Evolutionary conservation across 64 coral and sea anemone species (phyloP), one percentile per base, ranked within the genome.

Genomic region (Trachythela sp.): DNA sequence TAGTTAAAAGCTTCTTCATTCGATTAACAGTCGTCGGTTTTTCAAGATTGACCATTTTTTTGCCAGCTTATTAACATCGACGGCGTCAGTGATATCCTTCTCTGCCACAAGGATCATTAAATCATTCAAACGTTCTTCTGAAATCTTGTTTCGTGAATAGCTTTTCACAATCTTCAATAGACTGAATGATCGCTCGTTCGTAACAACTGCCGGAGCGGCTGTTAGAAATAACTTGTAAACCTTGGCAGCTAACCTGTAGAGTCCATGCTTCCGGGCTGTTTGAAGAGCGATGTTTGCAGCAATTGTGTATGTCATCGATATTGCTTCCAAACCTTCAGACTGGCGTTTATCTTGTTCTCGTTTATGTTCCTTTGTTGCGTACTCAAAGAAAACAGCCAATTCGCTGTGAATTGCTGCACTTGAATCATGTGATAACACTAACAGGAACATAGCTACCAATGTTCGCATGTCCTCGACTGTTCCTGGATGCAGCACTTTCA

Each of bases 31-130:
- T 32, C 64, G 64, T 70, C 64, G 64, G 8, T 70, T 70, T n/a
- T 70, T 70, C 64, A 70, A 70, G 30, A 70, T 70, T 8, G 64
- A 70, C 64, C 64, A 70, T 70, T 70, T 70, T 22, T 70, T 70
- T 8, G 64, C 64, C 8, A 70, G 5, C 24, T 70, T 70, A 22
- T n/a, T 70, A n/a, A 70, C 30, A n/a, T 70, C 64, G 24, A 70
- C 64, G 64, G 64, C 24, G 24, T 70, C 64, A 32, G 64, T 70
- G 64, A 70, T 22, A 70, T 70, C 64, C 24, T 70, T 70, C 30
- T 70, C 64, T 8, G 64, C 64, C 5, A 22, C 64, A n/a, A 70
- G 64, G 24, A 70, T 70, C 64, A n/a, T 70, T 7, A 7, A 70
- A 32, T 70, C 64, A 70, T 70, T 70, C 24, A 70, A 32, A 70